Evolutionary conservation across 1,140 invertebrate species (phyloP), one percentile per base, ranked within the genome.

Genomic region (Wasmannia auropunctata): DNA sequence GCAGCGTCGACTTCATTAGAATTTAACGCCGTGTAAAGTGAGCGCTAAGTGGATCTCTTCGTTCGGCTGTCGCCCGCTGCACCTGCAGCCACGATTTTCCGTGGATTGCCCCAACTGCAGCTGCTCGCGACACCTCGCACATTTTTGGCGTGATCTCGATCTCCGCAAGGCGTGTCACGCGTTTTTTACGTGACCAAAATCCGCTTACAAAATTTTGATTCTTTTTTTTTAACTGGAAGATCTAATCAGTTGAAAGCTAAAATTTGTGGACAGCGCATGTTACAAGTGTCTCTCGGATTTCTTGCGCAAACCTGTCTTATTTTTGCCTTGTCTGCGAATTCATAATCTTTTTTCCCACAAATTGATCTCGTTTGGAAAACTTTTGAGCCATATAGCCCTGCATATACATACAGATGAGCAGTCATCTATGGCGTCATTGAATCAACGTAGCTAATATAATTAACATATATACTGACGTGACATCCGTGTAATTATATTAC

Each of bases 41-140:
- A 86, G 72, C 88, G 54, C 89, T 90, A 90, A 90, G 88, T 90
- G 89, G 89, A 90, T 87, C 86, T 90, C 83, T 90, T 90, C 69
- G 80, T 75, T 85, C 58, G 37, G 58, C 80, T 74, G 69, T 75
- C 80, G 69, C 37, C 40, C 51, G 28, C n/a, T 56, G 81, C 85
- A 86, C 85, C 85, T 86, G 76, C 62, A 86, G 51, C 76, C 85
- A 81, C 76, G 63, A 56, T 81, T 58, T 86, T 81, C 75, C 76
- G 40, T 62, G 51, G 63, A 10, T 49, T 79, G 70, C 19, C 62
- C 19, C 34, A 83, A 83, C 46, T 83, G 67, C 67, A 58, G 40
- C 67, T 43, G 67, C n/a, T 58, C 51, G 51, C 51, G 67, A 72
- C 65, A 69, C 25, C 63, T 80, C 60, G n/a, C n/a, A 43, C 34